These are phyloP conservation scores for Cheumatopsyche charites DNA, from an alignment of 1,140 invertebrate species.

Conservation along the genomic window DNA sequence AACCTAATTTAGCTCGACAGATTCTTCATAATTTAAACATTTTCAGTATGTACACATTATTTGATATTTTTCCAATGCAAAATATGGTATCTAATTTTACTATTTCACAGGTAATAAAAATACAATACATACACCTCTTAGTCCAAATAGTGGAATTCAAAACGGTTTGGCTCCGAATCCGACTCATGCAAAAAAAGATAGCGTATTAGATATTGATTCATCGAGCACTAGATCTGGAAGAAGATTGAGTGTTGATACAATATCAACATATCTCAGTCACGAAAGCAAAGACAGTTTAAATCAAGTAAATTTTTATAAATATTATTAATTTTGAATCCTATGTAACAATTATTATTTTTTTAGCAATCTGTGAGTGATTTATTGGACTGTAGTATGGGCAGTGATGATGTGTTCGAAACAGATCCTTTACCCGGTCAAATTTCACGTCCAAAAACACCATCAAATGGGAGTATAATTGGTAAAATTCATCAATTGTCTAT, in stretches of 20 bases:
- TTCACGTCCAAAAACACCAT: constrained; percentile 52
- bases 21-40: constrained; percentile 82
- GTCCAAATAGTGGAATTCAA: constrained; percentile 33
- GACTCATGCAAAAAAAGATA: constrained; percentile 30
- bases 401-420: constrained; percentile 70
- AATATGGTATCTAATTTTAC: not conserved
- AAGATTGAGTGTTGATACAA: constrained; percentile 81
- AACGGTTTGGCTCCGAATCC: constrained; percentile 37
- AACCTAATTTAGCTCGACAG: constrained; percentile 72
- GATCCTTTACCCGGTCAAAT: constrained; percentile 45
- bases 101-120: constrained; percentile 42
- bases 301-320: constrained; percentile 34
- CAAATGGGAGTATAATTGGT: constrained; percentile 63
- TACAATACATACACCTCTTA: constrained; percentile 31
- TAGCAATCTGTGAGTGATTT: constrained; percentile 70
- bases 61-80: not conserved
- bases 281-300: constrained; percentile 72
- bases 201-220: constrained; percentile 64
- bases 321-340: not conserved
- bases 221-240: constrained; percentile 74
- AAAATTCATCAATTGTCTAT: constrained; percentile 46
- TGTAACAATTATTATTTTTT: constrained; percentile 41
- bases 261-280: constrained; percentile 86
- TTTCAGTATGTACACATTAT: constrained; percentile 65
- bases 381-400: constrained; percentile 74